phyloP scores from a whole-genome alignment of 2,888 invertebrate genomes.

The Bruchidius siliquastri region DNA sequence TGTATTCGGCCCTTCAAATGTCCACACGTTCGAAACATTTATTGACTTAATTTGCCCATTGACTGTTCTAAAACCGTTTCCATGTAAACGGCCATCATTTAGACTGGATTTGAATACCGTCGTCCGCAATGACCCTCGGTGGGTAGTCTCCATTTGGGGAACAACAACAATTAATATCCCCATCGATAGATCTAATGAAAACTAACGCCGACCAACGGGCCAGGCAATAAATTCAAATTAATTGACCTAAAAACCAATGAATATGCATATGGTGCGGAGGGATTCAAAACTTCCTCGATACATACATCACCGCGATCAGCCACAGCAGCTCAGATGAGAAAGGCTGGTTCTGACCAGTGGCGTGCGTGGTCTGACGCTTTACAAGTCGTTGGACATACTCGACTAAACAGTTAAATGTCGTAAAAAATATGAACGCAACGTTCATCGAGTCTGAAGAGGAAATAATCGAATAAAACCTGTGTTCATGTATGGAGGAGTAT shows the following conservation, averaged over 20 bases:
- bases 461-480: too few species aligned
- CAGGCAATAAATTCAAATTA: slow-evolving; percentile 6
- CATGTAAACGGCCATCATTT: neutral
- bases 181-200: neutral
- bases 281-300: slow-evolving; percentile 12
- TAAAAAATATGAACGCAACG: too few species aligned
- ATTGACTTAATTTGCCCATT: too few species aligned
- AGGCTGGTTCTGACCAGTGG: slow-evolving; percentile 3
- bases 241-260: slow-evolving; percentile 14
- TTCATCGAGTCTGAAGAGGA: too few species aligned
- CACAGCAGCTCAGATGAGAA: slow-evolving; percentile 9
- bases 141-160: neutral
- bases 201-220: neutral
- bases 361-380: neutral
- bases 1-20: too few species aligned
- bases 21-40: too few species aligned
- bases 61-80: neutral
- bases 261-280: slow-evolving; percentile 11
- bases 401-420: too few species aligned
- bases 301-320: slow-evolving; percentile 5
- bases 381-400: too few species aligned
- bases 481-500: too few species aligned
- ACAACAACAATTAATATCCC: neutral
- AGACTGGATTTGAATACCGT: neutral
- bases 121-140: neutral